Base-by-base conservation (phyloP, 1,140 invertebrate species). In the Holcopasites calliopsidis region DNA sequence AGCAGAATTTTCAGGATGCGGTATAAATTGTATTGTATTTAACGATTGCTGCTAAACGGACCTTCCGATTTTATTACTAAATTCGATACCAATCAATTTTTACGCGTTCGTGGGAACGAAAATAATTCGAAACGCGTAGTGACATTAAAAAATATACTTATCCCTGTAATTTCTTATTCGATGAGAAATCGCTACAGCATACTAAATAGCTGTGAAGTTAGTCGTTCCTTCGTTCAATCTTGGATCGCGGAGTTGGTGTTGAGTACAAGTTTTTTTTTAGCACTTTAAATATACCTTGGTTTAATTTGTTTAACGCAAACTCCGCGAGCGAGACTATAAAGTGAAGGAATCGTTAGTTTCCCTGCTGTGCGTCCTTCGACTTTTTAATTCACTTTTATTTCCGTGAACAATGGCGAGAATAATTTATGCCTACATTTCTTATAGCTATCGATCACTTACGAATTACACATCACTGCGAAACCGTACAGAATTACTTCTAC, bases 401-500 rank as follows among this genome's bases (percentile, higher is more conserved):
- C 26, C 38, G 44, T 65, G 73, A 47, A 73, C 52, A 49, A 31
- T 70, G 62, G 57, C 38, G 62, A 47, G 82, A 78, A 79, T 83
- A 72, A 76, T 47, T 77, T 83, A 84, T 49, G 10, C 52, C n/a
- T 76, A 79, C 18, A 21, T 76, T 47, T 28, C 55, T 61, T 65
- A 81, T 23, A 50, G n/a, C 47, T 85, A 85, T 61, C 58, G 61
- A 83, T 79, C 76, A 86, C 84, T 86, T 83, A 86, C 18, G 54
- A n/a, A 83, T 31, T 72, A 83, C 62, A 31, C 78, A 73, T 77
- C 79, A 82, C 75, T 50, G 40, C 50, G 50, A n/a, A 23, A 44
- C 31, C 44, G 23, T 42, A 18, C 26, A 40, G 47, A 38, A 26
- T 60, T 44, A n/a, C 21, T 47, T 49, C n/a, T 18, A 21, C 44